Evolutionary conservation across 2,797 vertebrate genomes (phyloP), one percentile per base, ranked within the genome.

Genomic region (Lycodopsis pacificus): DNA sequence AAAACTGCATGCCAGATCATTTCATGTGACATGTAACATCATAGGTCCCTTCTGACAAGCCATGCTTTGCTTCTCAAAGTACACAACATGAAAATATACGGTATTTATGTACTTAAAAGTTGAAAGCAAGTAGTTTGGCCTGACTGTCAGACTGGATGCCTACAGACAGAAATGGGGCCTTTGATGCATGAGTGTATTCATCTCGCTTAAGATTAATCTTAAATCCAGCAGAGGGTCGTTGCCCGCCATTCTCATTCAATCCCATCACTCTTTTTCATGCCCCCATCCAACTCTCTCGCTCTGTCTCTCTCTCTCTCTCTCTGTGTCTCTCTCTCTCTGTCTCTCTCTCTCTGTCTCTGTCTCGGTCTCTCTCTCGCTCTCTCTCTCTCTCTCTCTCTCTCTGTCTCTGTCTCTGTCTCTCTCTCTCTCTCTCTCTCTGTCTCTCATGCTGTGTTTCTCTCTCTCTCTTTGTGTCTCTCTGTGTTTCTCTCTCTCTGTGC

Each of bases 151-250:
- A 64, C 64, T 76, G 73, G 79, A 77, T 84, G 88, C 89, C 81
- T 86, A 82, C 79, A 89, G 78, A 87, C 85, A 90, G 86, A 89
- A 88, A 89, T 80, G 79, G 85, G 79, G 76, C 77, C 82, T 91
- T 92, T 93, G 91, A 93, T 92, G 87, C 90, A 77, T 49, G 48
- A 88, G 51, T n/a, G 67, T 90, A 93, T 94, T 92, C 88, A 94
- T 94, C 86, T 91, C 17, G 17, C 62, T 46, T 27, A 44, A 64
- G 81, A 87, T 90, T 85, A 93, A 89, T 87, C 87, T 89, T 87
- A 79, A 85, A 92, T 91, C 87, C 88, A 79, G 76, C 83, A 71
- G 86, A 80, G 77, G 84, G 88, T 79, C 10, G 48, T 65, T 91
- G 73, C 83, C 85, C 67, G 81, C 87, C 77, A 84, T 87, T 82